Conservation (phyloP, 2,113 vertebrate species). For the Chrysochloris asiatica region DNA sequence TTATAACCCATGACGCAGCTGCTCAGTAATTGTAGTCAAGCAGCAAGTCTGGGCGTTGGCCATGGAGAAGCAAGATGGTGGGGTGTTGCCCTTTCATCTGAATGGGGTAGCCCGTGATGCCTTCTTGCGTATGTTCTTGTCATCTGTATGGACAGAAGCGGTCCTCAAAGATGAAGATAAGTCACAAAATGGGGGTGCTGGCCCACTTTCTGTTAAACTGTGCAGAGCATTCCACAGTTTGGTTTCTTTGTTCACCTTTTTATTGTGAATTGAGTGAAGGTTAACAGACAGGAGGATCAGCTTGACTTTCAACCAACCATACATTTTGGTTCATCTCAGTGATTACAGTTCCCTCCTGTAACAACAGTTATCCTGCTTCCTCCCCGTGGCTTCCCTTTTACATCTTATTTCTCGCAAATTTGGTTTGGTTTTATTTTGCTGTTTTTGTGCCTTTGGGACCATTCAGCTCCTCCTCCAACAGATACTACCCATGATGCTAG, state of each 20-base stretch:
- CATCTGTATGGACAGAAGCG: not conserved
- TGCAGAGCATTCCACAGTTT: no score
- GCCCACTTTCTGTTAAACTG: no score
- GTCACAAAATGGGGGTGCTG: not conserved
- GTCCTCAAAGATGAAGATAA: not conserved
- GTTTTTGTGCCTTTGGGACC: not conserved
- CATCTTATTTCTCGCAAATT: no score
- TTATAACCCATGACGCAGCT: accelerated
- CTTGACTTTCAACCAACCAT: no score
- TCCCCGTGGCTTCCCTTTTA: no score
- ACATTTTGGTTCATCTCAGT: no score
- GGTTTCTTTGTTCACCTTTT: no score
- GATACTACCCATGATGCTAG: accelerated
- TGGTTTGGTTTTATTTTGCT: not conserved
- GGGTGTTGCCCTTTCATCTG: not conserved
- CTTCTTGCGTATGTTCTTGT: not conserved
- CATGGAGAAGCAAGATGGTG: accelerated
- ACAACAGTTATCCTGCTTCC: no score
- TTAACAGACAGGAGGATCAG: no score
- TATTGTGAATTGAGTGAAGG: no score
- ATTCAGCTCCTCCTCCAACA: not conserved
- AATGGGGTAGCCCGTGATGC: no score
- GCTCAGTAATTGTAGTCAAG: not conserved
- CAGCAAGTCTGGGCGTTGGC: not conserved
- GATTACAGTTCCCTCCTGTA: no score